Evolutionary conservation across 2,888 invertebrate genomes (phyloP).

Genomic region (Orthonychiurus folsomi): DNA sequence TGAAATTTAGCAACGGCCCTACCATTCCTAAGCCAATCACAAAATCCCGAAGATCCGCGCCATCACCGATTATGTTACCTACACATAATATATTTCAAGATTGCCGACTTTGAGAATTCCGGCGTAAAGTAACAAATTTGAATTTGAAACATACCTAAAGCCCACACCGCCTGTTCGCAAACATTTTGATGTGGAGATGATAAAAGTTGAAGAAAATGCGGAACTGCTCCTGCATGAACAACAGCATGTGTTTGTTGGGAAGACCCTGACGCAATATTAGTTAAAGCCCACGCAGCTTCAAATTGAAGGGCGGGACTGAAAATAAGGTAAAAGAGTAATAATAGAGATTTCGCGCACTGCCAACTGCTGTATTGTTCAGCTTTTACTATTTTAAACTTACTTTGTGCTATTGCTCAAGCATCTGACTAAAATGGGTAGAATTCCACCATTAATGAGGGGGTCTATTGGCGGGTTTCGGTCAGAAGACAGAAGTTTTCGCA

Average conservation of each 20-base stretch:
- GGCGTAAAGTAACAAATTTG: background rate
- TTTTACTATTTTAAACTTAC: conserved; percentile 20
- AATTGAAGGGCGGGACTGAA: conserved; percentile 70
- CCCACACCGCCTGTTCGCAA: conserved; percentile 91
- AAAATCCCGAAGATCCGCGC: conserved; percentile 67
- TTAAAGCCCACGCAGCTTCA: conserved; percentile 95
- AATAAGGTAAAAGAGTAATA: too few relatives aligned
- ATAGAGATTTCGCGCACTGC: background rate
- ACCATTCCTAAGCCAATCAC: conserved; percentile 67
- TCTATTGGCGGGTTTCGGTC: conserved; percentile 88
- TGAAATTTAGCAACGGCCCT: conserved; percentile 58
- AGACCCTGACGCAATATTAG: conserved; percentile 93
- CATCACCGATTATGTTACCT: conserved; percentile 85
- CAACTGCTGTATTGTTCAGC: background rate
- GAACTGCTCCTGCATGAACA: conserved; percentile 73
- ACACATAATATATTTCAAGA: conserved; percentile 2
- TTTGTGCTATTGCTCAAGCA: conserved; percentile 33
- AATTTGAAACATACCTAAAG: conserved; percentile 54
- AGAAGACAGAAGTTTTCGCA: conserved; percentile 76
- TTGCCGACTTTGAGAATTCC: background rate
- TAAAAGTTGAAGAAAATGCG: conserved; percentile 66
- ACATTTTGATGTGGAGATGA: conserved; percentile 59
- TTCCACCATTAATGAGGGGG: conserved; percentile 69
- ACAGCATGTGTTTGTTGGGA: conserved; percentile 83
- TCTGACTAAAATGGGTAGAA: conserved; percentile 57